These are phyloP conservation scores for Prionailurus viverrinus DNA, from an alignment of 2,113 vertebrate genomes.

Conservation along the genomic window DNA sequence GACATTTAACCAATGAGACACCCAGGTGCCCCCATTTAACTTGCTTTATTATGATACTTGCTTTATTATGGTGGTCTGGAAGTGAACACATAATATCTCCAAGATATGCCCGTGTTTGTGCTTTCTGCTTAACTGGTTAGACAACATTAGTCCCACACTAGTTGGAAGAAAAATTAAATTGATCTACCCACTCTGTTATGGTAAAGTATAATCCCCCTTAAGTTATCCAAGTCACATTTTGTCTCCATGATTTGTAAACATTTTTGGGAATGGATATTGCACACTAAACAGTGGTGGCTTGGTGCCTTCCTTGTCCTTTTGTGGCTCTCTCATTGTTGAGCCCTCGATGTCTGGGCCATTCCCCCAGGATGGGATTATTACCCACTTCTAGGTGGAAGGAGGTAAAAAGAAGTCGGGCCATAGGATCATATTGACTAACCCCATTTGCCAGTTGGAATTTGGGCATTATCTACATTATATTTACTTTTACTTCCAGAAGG, in stretches of 20 bases:
- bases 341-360: neutral
- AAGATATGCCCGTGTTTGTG: neutral
- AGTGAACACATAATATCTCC: neutral
- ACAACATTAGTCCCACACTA: neutral
- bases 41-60: neutral
- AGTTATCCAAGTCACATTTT: neutral
- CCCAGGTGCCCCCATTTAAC: neutral
- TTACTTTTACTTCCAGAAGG: neutral
- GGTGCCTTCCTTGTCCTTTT: neutral
- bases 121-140: neutral
- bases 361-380: neutral
- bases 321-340: neutral
- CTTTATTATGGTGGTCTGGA: neutral
- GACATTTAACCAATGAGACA: too few relatives aligned
- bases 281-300: neutral
- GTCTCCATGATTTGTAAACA: neutral
- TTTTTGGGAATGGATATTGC: neutral
- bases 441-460: neutral
- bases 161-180: neutral
- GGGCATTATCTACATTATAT: neutral
- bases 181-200: neutral
- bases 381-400: neutral
- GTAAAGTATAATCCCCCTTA: neutral
- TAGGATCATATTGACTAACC: neutral
- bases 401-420: neutral